Evolutionary conservation across 2,113 vertebrate genomes (phyloP).

Genomic region (Rhynchopsitta pachyrhyncha): DNA sequence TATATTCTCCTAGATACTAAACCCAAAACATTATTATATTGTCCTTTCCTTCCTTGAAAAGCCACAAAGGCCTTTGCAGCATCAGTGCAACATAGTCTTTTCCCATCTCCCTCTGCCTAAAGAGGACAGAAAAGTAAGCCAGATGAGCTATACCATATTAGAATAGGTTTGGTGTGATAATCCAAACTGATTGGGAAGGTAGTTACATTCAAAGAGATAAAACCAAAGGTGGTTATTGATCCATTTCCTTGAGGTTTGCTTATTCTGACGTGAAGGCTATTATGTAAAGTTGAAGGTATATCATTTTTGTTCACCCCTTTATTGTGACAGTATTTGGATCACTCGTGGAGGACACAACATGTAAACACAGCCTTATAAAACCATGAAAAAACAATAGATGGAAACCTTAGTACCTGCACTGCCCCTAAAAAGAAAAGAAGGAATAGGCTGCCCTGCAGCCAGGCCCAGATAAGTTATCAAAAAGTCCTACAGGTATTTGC

Average conservation of each 20-base stretch:
- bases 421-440: fast-evolving
- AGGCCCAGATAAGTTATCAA: background rate
- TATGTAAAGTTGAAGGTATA: background rate
- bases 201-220: background rate
- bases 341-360: background rate
- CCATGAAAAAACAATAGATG: background rate
- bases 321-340: background rate
- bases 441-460: background rate
- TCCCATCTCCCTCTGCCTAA: background rate
- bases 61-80: background rate
- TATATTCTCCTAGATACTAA: background rate
- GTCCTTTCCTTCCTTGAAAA: background rate
- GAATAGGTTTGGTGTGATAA: background rate
- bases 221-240: fast-evolving
- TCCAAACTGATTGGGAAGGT: background rate
- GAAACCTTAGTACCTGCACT: background rate
- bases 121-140: background rate
- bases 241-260: background rate
- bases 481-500: background rate
- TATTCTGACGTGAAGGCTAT: background rate
- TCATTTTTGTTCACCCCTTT: fast-evolving
- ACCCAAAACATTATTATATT: background rate
- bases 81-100: background rate
- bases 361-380: background rate
- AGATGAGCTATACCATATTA: background rate